phyloP scores from a whole-genome alignment of 1,140 invertebrate genomes.

The Aphelinus certus region DNA sequence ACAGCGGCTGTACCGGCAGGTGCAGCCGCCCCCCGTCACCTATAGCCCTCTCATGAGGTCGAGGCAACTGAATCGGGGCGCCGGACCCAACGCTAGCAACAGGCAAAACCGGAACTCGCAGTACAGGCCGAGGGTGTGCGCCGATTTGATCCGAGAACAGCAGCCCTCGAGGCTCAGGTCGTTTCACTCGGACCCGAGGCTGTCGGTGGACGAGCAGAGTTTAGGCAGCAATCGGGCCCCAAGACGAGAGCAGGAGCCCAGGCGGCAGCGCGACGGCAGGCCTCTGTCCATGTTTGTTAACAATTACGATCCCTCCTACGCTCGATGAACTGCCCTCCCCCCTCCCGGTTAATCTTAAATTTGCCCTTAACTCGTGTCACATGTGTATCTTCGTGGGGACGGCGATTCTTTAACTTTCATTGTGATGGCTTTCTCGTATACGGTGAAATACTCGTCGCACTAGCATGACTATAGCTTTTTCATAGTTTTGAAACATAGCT shows the following conservation, averaged over 20 bases:
- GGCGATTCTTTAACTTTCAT: too few species aligned
- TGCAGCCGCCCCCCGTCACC: constrained; percentile 6
- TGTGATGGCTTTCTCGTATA: too few species aligned
- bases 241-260: not conserved
- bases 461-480: too few species aligned
- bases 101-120: constrained; percentile 42
- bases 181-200: constrained; percentile 57
- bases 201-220: constrained; percentile 50
- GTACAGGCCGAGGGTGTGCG: constrained; percentile 52
- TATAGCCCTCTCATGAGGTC: constrained; percentile 34
- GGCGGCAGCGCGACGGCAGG: constrained; percentile 46
- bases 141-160: constrained; percentile 56
- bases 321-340: too few species aligned
- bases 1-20: not conserved
- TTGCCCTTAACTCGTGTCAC: too few species aligned
- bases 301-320: constrained; percentile 40
- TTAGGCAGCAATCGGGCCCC: not conserved
- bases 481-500: too few species aligned
- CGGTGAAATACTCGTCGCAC: too few species aligned
- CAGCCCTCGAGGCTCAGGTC: constrained; percentile 47
- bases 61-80: constrained; percentile 8
- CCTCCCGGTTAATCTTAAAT: too few species aligned
- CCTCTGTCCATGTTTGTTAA: constrained; percentile 56
- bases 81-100: not conserved
- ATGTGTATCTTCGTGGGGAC: too few species aligned